These are phyloP conservation scores for Leptosomus discolor DNA, from an alignment of 2,113 vertebrate genomes.

Conservation along the genomic window DNA sequence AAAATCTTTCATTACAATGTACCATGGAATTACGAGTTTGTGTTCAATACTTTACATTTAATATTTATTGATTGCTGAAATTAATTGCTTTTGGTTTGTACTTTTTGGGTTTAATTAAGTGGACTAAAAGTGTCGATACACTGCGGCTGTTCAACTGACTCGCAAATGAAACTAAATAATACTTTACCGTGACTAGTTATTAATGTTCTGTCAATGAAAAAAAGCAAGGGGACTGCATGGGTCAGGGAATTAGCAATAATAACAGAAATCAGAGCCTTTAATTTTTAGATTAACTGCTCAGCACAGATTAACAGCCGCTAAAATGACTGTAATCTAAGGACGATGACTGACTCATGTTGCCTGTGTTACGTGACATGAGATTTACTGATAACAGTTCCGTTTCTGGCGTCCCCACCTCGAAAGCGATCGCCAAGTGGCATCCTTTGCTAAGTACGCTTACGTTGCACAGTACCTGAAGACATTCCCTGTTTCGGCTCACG, in stretches of 20 bases:
- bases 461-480: neutral
- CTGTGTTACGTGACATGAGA: neutral
- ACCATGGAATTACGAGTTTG: neutral
- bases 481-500: neutral
- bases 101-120: conserved; percentile 56
- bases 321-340: neutral
- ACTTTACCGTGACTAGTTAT: neutral
- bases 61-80: conserved; percentile 49
- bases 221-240: neutral
- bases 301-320: neutral
- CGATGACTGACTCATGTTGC: neutral
- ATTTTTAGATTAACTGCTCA: neutral
- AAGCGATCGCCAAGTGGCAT: neutral
- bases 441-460: neutral
- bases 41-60: conserved; percentile 20
- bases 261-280: neutral
- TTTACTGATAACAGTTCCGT: neutral
- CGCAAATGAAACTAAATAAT: neutral
- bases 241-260: neutral
- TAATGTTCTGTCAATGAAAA: neutral
- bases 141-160: neutral
- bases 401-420: neutral
- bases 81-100: conserved; percentile 30
- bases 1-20: neutral
- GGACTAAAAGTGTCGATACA: neutral